A percentile compares a stretch with the other conserved stretches of the same genome.
Conservation (phyloP, 2,888 invertebrate species). For the Polia nebulosa region DNA sequence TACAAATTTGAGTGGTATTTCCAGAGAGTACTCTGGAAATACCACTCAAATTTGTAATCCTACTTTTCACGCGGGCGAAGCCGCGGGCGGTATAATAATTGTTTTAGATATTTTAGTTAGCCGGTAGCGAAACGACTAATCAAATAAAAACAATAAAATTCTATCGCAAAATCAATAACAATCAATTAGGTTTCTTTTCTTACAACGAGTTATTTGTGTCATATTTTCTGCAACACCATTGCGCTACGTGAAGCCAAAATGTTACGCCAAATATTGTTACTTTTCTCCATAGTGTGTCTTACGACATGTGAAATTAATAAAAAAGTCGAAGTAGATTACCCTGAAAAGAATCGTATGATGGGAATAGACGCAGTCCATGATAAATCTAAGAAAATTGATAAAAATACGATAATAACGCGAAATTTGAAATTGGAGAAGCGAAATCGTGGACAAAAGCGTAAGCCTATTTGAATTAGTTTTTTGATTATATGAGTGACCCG, state of each 20-base stretch:
- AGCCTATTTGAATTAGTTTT: slow-evolving; percentile 43
- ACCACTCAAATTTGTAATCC: too few species aligned
- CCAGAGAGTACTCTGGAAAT: too few species aligned
- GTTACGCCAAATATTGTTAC: slow-evolving; percentile 41
- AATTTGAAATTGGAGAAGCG: slow-evolving; percentile 79
- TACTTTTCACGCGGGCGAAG: too few species aligned
- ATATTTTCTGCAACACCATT: slow-evolving; percentile 7
- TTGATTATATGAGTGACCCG: neutral
- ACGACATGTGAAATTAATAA: slow-evolving; percentile 44
- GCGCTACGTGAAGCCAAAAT: slow-evolving; percentile 31
- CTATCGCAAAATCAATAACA: slow-evolving; percentile 27
- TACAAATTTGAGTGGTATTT: too few species aligned
- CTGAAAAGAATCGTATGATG: slow-evolving; percentile 72
- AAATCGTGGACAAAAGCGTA: slow-evolving; percentile 69
- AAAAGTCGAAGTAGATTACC: slow-evolving; percentile 34
- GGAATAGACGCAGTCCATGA: slow-evolving; percentile 80
- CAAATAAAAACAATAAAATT: slow-evolving; percentile 9
- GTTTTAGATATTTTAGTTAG: neutral
- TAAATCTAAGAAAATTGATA: slow-evolving; percentile 75
- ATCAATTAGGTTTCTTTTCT: slow-evolving; percentile 36
- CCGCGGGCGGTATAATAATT: too few species aligned
- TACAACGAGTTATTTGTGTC: slow-evolving; percentile 2
- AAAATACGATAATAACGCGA: slow-evolving; percentile 81
- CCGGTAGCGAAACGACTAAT: neutral
- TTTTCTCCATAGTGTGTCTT: slow-evolving; percentile 47